Evolutionary conservation across 2,113 vertebrate species (phyloP), one percentile per base, ranked within the genome.

Genomic region (Aegotheles bennettii): DNA sequence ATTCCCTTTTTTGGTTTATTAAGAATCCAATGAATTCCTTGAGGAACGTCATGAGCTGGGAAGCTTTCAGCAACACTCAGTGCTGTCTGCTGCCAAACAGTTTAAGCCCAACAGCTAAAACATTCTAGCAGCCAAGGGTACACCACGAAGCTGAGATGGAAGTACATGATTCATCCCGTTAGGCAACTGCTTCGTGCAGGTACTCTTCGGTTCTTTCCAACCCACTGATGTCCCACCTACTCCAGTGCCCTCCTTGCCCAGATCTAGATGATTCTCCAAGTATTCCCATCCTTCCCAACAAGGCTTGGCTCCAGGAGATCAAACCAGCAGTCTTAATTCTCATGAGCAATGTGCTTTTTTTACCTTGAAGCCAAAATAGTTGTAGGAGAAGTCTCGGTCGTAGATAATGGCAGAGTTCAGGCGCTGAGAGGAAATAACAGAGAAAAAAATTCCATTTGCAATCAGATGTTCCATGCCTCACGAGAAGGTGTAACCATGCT

Each of bases 291-390:
- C 77, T 20, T 89, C 71, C 79, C 81, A 43, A 8, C n/a, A 11
- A 40, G 67, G 2, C 2, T 48, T 84, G 25, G 33, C 71, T 64
- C 56, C 20, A 35, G 19, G 25, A 47, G 4, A 33, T 9, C 59
- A 57, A 47, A 90, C 26, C 19, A 47, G 35, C 14, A 18, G 9
- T 8, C 13, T n/a, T 21, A 7, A 15, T n/a, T 43, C 25, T 12
- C 23, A 20, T 2, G 9, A 71, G 38, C 15, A 64, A 24, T 0
- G 43, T 56, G 74, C 43, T 93, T 79, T 93, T 79, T 12, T 97
- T 95, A 99, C 99, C 99, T 99, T 99, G 89, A 99, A 99, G 31
- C 99, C 99, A 81, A 99, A 99, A 96, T 99, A 99, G 97, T 99
- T 99, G 95, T 99, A 99, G 93, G 99, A 99, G 96, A 99, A 99